Percentiles rank a stretch among this genome's conserved stretches.
Conservation (phyloP, 2,797 vertebrate genomes). For the Amblyopsis hoosieri region DNA sequence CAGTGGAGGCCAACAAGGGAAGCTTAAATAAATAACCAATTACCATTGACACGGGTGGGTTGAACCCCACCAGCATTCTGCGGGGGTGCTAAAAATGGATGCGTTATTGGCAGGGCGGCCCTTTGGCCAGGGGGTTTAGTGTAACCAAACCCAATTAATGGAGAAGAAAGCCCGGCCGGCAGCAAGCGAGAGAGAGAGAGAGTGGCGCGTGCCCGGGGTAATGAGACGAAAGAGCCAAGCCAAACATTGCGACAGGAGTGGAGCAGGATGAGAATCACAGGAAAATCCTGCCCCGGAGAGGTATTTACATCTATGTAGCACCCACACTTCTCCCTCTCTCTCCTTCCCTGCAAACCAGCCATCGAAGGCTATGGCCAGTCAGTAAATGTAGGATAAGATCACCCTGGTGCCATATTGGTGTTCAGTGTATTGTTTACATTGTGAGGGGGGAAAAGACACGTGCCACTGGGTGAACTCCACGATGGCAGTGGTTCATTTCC, state of each 20-base stretch:
- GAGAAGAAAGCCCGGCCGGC: conserved; percentile 79
- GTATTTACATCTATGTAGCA: conserved; percentile 69
- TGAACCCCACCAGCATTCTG: conserved; percentile 66
- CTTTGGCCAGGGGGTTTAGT: conserved; percentile 82
- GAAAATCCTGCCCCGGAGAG: conserved; percentile 78
- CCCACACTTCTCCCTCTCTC: conserved; percentile 30
- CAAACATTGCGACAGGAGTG: conserved; percentile 72
- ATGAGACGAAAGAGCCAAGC: conserved; percentile 70
- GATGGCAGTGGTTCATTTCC: conserved; percentile 18
- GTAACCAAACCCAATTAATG: conserved; percentile 87
- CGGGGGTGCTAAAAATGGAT: conserved; percentile 74
- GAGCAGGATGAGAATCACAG: conserved; percentile 68
- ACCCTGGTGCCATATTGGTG: conserved; percentile 8
- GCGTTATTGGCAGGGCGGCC: conserved; percentile 78
- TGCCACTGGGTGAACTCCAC: conserved; percentile 16
- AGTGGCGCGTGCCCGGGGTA: conserved; percentile 74
- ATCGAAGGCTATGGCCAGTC: conserved; percentile 4
- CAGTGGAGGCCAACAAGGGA: conserved; percentile 68
- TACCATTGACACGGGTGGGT: conserved; percentile 67
- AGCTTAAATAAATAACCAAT: conserved; percentile 81
- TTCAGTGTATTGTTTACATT: conserved; percentile 7
- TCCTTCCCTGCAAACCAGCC: conserved; percentile 42
- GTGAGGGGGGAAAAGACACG: conserved; percentile 14
- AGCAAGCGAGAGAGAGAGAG: conserved; percentile 64
- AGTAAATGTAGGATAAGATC: conserved; percentile 12